Evolutionary conservation across 2,113 vertebrate species (phyloP), one percentile per base, ranked within the genome.

Genomic region (Oxygymnocypris stewartii): DNA sequence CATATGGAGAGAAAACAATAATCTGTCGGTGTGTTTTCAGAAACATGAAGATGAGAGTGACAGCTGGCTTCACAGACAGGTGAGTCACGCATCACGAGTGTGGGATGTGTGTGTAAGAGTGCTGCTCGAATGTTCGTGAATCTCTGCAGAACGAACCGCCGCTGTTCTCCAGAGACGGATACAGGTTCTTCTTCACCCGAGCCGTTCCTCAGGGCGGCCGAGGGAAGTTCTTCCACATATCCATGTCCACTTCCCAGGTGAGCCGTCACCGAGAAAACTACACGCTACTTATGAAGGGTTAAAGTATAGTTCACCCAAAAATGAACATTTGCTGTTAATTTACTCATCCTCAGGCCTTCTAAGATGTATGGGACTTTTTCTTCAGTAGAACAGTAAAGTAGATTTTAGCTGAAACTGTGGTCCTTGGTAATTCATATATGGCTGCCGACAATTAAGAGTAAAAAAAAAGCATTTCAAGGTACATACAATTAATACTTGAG

Each of bases 11-110:
- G 25, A 69, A 14, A 28, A 28, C 12, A 37, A n/a, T 75, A 40
- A 73, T n/a, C 1, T 44, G 31, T 8, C 16, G 10, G 31, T 42
- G 40, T 75, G 57, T 13, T 95, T 93, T 88, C 92, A 99, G 98
- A 99, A 99, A 99, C 97, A 99, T 0, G 98, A 99, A 86, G 98
- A 99, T 86, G 98, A 99, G 90, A 99, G 97, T 0, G 96, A 97
- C 73, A 96, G 95, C 84, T 99, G 98, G 98, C 91, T 99, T 69
- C 97, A 99, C 93, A 94, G 98, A 94, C 98, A 99, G 97, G 98
- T 99, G 94, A 89, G 86, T 88, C 42, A 78, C 10, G 14, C 7
- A 8, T 11, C 23, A 35, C 40, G 7, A 6, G 20, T 61, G 69
- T 82, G 84, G 42, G 78, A 77, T 40, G 74, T 44, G 44, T 63